phyloP scores from a whole-genome alignment of 2,888 invertebrate species.

The Cybosia mesomella region DNA sequence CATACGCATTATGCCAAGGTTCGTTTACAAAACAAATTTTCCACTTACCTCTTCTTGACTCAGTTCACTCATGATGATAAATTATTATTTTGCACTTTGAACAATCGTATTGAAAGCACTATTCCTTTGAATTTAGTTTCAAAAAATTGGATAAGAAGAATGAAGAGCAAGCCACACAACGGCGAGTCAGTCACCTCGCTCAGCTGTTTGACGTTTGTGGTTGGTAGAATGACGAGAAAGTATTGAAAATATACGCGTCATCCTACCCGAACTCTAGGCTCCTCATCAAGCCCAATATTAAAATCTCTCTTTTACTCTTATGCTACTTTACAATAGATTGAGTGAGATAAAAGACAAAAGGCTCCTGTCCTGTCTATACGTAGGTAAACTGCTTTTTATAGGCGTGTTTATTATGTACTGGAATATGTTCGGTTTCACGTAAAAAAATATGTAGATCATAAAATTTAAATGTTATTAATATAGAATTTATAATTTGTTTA shows the following conservation, averaged over 20 bases:
- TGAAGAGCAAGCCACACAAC: constrained; percentile 80
- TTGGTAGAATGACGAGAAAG: constrained; percentile 80
- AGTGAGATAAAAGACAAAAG: constrained; percentile 28
- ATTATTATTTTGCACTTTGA: constrained; percentile 58
- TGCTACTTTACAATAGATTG: not conserved
- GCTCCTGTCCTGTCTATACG: constrained; percentile 12
- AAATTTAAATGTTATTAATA: not conserved
- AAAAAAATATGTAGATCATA: not conserved
- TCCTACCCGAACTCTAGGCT: constrained; percentile 59
- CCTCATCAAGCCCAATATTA: constrained; percentile 31
- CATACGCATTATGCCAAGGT: constrained; percentile 80
- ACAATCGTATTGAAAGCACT: constrained; percentile 60
- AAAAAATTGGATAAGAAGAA: constrained; percentile 69
- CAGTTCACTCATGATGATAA: constrained; percentile 91
- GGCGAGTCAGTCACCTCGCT: constrained; percentile 85
- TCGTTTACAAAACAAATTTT: constrained; percentile 76
- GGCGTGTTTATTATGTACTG: constrained; percentile 19
- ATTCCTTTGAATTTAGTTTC: constrained; percentile 68
- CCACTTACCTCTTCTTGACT: constrained; percentile 95
- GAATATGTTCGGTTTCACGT: not conserved
- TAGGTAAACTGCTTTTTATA: constrained; percentile 15
- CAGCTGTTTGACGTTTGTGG: constrained; percentile 84
- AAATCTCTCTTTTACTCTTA: constrained; percentile 31
- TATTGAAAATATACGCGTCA: constrained; percentile 87
- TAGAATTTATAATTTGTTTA: too few relatives aligned